phyloP scores from a whole-genome alignment of 2,797 vertebrate genomes.

The Gobio occitaniae region DNA sequence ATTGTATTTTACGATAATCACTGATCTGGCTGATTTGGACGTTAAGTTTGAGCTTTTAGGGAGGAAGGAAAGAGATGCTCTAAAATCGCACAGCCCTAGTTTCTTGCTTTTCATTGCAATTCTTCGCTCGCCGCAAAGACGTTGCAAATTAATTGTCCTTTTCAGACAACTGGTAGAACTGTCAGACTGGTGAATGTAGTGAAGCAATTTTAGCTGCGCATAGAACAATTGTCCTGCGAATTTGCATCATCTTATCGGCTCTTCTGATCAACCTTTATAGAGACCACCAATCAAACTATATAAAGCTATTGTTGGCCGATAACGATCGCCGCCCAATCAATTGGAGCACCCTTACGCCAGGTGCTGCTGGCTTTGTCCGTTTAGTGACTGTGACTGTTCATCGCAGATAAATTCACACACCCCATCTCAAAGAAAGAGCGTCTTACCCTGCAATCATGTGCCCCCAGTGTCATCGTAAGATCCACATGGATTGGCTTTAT shows the following conservation, averaged over 20 bases:
- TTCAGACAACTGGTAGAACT: background rate
- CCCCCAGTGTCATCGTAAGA: background rate
- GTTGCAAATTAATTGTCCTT: no score
- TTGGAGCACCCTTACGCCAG: constrained; percentile 51
- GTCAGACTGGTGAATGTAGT: background rate
- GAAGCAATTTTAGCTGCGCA: background rate
- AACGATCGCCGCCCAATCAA: background rate
- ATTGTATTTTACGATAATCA: background rate
- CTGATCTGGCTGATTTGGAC: background rate
- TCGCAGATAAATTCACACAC: constrained; percentile 4
- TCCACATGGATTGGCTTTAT: background rate
- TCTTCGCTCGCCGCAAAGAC: background rate
- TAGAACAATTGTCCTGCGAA: no score
- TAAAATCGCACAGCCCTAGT: background rate
- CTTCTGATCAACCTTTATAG: background rate
- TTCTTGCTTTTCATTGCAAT: background rate
- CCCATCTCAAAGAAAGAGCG: background rate
- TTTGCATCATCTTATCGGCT: background rate
- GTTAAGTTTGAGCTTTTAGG: background rate
- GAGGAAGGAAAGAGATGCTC: background rate
- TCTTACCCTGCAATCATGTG: constrained; percentile 1
- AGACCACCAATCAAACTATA: background rate
- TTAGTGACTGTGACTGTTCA: constrained; percentile 12
- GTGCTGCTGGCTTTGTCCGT: constrained; percentile 6
- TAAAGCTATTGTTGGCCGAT: background rate